Base-by-base conservation (phyloP, 2,113 vertebrate species). In the Cyanocitta stelleri region DNA sequence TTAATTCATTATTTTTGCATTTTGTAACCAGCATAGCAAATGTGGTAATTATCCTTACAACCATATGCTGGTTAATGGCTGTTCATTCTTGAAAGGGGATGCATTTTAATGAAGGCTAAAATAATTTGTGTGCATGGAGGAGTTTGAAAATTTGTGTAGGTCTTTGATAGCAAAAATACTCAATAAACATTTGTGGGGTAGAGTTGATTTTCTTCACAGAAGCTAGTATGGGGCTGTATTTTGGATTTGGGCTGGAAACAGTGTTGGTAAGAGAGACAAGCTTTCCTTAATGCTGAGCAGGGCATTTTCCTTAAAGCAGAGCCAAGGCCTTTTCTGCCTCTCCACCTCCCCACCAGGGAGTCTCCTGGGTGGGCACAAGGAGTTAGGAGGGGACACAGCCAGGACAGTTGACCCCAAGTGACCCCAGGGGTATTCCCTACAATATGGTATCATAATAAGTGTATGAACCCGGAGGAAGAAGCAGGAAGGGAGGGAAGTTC, bases 371-470 rank as follows among this genome's bases (percentile, higher is more conserved):
- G 18, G 15, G 29, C 39, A 37, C 33, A 37, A 22, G 37, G 63
- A 37, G 12, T 1, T 48, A n/a, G n/a, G n/a, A 49, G 41, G 21
- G 58, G 24, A 37, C 52, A 23, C 0, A 43, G 15, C 5, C 86
- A 66, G 43, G 43, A 19, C 15, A 66, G 32, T 17, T 51, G 67
- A 20, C 9, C 37, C 27, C 46, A 29, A 12, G 13, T 35, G 35
- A 46, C 19, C n/a, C 20, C 21, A 41, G 49, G n/a, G 41, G 3
- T 16, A 3, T 35, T 48, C 49, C 24, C 9, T 7, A 8, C 20
- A 46, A 8, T 1, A 4, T 35, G 20, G 9, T 16, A 9, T 13
- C 16, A 8, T 5, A 37, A 3, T 9, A 4, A 23, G 3, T 29
- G 27, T 11, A 7, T 44, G 7, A 51, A 81, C 18, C 5, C 1